Evolutionary conservation across 1,140 invertebrate species (phyloP).

Genomic region (Drosophila rufa): DNA sequence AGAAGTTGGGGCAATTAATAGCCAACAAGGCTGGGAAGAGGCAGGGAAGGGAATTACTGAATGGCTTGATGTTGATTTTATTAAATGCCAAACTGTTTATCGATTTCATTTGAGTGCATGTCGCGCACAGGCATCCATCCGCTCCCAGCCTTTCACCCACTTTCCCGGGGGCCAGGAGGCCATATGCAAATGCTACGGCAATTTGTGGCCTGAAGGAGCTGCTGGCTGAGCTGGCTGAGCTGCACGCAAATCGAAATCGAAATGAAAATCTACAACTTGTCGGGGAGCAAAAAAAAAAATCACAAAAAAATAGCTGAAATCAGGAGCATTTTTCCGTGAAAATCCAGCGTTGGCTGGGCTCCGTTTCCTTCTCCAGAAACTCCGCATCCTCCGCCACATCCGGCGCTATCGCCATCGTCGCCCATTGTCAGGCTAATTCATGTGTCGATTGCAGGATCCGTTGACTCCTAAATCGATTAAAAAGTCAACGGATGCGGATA

Average conservation of each 20-base stretch:
- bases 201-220: slow-evolving; percentile 51
- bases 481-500: slow-evolving; percentile 62
- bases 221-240: neutral
- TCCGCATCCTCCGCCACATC: slow-evolving; percentile 8
- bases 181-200: slow-evolving; percentile 67
- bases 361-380: slow-evolving; percentile 3
- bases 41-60: slow-evolving; percentile 2
- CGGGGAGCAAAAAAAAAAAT: slow-evolving; percentile 7
- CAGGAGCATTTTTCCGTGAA: slow-evolving; percentile 29
- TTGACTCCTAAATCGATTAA: slow-evolving; percentile 74
- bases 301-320: neutral
- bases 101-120: slow-evolving; percentile 68
- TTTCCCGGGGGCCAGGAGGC: neutral
- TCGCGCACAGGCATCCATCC: slow-evolving; percentile 60
- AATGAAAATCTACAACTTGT: slow-evolving; percentile 82
- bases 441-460: slow-evolving; percentile 75
- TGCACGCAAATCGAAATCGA: slow-evolving; percentile 67
- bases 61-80: slow-evolving; percentile 59
- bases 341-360: slow-evolving; percentile 26
- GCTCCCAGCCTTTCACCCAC: neutral
- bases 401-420: slow-evolving; percentile 48
- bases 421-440: slow-evolving; percentile 79
- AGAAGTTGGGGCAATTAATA: slow-evolving; percentile 23
- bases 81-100: slow-evolving; percentile 73
- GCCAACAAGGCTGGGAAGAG: slow-evolving; percentile 11